Evolutionary conservation across 1,140 invertebrate species (phyloP), one percentile per base, ranked within the genome.

Genomic region (Gryllus bimaculatus): DNA sequence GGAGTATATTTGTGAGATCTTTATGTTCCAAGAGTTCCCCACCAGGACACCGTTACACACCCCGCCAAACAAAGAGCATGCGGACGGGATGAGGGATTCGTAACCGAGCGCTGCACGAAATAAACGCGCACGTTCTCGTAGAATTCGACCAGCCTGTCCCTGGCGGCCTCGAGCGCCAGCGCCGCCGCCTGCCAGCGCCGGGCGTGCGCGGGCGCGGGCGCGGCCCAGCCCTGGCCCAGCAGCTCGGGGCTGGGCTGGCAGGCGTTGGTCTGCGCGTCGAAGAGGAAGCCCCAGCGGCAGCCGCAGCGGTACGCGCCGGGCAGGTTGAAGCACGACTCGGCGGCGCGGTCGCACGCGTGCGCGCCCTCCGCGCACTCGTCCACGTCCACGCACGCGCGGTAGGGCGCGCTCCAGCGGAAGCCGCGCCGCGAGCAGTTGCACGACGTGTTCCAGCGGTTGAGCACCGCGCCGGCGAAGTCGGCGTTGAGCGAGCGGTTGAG

Each of bases 311-410:
- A 90, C 54, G 82, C 81, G 39, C 90, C 90, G 7, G 87, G 86
- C 47, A 89, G 81, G 85, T 91, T 91, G 18, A 90, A 54, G 82
- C 90, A 91, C 76, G 82, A 83, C 82, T 91, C 83, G 0, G 81
- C 80, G 6, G 82, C 78, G 3, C 78, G 75, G 21, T 86, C 81
- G 82, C 90, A 91, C 76, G 83, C 83, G 54, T 66, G 54, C 6
- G 79, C 79, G 12, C 82, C 83, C 12, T 79, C 82, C 0, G 81
- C 78, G 83, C 91, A 92, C 84, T 92, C 91, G 82, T 92, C 87
- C 18, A 89, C 83, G 83, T 93, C 91, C 5, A 90, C 82, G 80
- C 91, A 92, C 26, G 89, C 84, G n/a, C 89, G 88, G 81, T 87
- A 90, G 78, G 85, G 82, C 7, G 89, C 88, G 76, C 86, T 88